Conservation (phyloP, 2,888 invertebrate species). For the Argynnis bischoffii region DNA sequence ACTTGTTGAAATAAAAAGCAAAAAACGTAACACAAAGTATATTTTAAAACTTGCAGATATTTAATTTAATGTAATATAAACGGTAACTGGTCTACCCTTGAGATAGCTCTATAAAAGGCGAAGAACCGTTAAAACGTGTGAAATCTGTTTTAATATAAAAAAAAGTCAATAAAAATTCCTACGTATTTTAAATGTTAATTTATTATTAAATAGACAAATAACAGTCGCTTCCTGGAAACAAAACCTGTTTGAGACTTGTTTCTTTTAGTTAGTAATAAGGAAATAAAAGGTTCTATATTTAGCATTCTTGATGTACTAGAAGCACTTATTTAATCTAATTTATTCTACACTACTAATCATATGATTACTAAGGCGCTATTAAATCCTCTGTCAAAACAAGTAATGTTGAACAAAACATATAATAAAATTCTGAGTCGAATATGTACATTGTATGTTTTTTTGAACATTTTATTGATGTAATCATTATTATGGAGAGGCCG, state of each 20-base stretch:
- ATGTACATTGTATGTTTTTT: no score
- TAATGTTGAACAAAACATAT: no score
- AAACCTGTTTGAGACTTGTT: slow-evolving; percentile 19
- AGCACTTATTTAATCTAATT: neutral
- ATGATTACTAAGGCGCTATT: no score
- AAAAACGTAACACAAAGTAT: neutral
- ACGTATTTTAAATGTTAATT: slow-evolving; percentile 2
- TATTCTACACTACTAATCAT: neutral
- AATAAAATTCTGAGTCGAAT: no score
- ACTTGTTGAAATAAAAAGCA: no score
- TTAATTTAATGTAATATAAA: slow-evolving; percentile 9
- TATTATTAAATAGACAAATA: slow-evolving; percentile 18
- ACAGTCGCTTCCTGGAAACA: slow-evolving; percentile 18
- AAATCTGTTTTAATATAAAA: slow-evolving; percentile 26
- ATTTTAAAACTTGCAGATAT: neutral
- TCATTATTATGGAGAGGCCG: no score
- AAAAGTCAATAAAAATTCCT: slow-evolving; percentile 20
- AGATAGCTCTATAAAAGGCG: slow-evolving; percentile 24
- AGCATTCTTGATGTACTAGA: neutral
- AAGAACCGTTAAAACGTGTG: slow-evolving; percentile 34
- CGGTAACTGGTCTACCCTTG: slow-evolving; percentile 21
- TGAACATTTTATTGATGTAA: no score
- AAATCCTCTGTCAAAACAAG: no score
- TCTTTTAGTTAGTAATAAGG: slow-evolving; percentile 19
- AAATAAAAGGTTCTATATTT: slow-evolving; percentile 18